Evolutionary conservation across 2,888 invertebrate species (phyloP).

Genomic region (Athripsodes cinereus): DNA sequence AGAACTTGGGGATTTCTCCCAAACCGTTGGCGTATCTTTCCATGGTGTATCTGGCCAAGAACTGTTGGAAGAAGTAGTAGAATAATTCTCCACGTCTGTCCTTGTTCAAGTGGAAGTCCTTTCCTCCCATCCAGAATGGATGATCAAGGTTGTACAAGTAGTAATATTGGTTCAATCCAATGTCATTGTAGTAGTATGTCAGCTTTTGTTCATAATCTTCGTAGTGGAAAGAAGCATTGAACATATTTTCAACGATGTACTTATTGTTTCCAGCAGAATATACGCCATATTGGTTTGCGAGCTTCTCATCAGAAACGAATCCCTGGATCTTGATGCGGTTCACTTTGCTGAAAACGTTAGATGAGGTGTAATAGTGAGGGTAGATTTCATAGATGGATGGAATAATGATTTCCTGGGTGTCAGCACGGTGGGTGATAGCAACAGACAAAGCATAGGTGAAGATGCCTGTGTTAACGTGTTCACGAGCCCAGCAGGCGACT

Average conservation of each 20-base stretch:
- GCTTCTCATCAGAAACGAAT: conserved; percentile 33
- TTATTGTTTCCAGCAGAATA: conserved; percentile 28
- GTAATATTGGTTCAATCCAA: conserved; percentile 62
- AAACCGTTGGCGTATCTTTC: conserved; percentile 61
- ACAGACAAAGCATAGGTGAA: conserved; percentile 57
- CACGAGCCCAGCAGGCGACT: conserved; percentile 51
- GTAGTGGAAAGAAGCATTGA: conserved; percentile 33
- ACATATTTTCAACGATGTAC: conserved; percentile 20
- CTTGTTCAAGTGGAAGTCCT: conserved; percentile 43
- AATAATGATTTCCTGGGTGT: conserved; percentile 51
- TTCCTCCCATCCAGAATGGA: conserved; percentile 58
- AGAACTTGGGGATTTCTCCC: conserved; percentile 53
- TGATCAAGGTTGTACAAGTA: conserved; percentile 56
- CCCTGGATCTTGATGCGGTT: conserved; percentile 42
- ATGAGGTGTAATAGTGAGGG: conserved; percentile 59
- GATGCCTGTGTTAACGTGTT: conserved; percentile 55
- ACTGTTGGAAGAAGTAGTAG: conserved; percentile 60
- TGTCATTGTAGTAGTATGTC: conserved; percentile 65
- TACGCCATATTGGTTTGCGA: conserved; percentile 39
- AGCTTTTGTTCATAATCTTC: conserved; percentile 51
- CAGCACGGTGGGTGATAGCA: conserved; percentile 53
- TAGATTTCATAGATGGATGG: conserved; percentile 63
- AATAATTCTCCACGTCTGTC: conserved; percentile 60
- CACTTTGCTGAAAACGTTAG: conserved; percentile 46
- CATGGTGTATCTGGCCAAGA: conserved; percentile 62